A percentile compares a stretch with the other conserved stretches of the same genome.
Conservation (phyloP, 2,888 invertebrate genomes). For the Dilophus febrilis region DNA sequence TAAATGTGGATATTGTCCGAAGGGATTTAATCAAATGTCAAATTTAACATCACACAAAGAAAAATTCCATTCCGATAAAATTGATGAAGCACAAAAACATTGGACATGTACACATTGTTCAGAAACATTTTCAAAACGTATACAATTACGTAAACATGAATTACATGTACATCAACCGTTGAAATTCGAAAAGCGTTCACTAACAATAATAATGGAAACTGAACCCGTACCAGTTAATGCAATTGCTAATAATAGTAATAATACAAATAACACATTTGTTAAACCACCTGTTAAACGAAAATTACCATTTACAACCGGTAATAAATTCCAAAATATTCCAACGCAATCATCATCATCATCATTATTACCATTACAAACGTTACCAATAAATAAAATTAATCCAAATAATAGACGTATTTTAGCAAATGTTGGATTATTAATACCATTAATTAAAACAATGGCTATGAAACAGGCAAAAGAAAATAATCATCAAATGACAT, state of each 20-base stretch:
- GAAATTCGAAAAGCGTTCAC: no score
- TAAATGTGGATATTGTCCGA: constrained; percentile 53
- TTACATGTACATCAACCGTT: constrained; percentile 8
- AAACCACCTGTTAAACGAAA: no score
- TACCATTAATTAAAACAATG: constrained; percentile 8
- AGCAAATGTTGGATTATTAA: constrained; percentile 11
- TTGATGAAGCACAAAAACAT: constrained; percentile 1
- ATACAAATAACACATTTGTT: no score
- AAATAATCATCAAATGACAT: constrained; percentile 45
- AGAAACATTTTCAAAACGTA: constrained; percentile 8
- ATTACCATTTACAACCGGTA: no score
- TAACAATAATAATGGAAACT: no score
- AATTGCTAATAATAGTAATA: no score
- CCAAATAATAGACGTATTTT: no score
- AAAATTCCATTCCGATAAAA: constrained; percentile 8
- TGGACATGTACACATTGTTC: constrained; percentile 8
- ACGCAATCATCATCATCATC: no score
- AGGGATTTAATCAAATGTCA: constrained; percentile 67
- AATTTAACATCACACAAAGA: constrained; percentile 59
- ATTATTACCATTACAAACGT: no score
- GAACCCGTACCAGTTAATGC: no score
- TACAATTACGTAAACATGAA: constrained; percentile 9
- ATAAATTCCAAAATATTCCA: no score
- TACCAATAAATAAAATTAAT: no score
- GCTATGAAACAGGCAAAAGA: constrained; percentile 44